Conservation (phyloP, 1,140 invertebrate genomes). For the Drosophila kanapiae region DNA sequence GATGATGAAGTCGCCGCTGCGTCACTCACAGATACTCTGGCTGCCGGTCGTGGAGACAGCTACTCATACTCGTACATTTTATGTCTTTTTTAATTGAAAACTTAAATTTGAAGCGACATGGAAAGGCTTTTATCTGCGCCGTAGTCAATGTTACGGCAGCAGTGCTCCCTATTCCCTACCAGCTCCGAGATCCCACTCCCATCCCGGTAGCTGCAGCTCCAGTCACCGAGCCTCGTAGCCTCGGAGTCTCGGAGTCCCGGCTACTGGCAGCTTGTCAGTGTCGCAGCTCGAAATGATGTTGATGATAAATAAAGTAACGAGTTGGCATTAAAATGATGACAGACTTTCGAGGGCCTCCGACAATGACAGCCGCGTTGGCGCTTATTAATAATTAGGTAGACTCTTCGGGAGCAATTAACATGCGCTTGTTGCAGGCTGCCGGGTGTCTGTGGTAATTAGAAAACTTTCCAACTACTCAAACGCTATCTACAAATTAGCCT, state of each 20-base stretch:
- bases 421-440: constrained; percentile 23
- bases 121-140: constrained; percentile 82
- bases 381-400: constrained; percentile 82
- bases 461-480: constrained; percentile 63
- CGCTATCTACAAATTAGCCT: constrained; percentile 15
- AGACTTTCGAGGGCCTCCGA: constrained; percentile 55
- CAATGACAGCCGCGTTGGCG: constrained; percentile 75
- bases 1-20: constrained; percentile 53
- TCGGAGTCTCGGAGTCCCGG: constrained; percentile 13
- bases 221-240: constrained; percentile 4
- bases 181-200: constrained; percentile 24
- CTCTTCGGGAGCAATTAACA: constrained; percentile 41
- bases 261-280: constrained; percentile 74
- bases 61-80: constrained; percentile 60
- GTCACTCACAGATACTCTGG: constrained; percentile 59
- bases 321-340: constrained; percentile 83
- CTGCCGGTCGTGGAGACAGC: constrained; percentile 28
- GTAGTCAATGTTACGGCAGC: constrained; percentile 63
- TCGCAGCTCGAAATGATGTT: constrained; percentile 74
- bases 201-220: constrained; percentile 48
- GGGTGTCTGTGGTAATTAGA: constrained; percentile 60
- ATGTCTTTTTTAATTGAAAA: constrained; percentile 84
- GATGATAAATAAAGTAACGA: constrained; percentile 83
- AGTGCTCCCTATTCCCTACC: constrained; percentile 51
- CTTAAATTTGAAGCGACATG: constrained; percentile 84